Conservation (phyloP, 2,888 invertebrate species). For the Chironomus riparius region DNA sequence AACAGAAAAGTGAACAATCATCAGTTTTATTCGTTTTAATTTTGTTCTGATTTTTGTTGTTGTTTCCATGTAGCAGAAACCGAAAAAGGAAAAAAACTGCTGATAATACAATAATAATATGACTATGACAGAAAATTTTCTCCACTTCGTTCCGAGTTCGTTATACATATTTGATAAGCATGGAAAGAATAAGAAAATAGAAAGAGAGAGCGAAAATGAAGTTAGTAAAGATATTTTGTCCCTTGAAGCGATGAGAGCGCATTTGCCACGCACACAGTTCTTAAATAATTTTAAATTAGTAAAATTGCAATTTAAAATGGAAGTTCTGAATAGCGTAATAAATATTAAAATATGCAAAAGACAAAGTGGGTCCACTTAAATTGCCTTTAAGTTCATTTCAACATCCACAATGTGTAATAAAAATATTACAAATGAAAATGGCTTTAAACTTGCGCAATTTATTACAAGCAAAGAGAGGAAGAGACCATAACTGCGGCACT, state of each 20-base stretch:
- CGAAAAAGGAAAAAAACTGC: background rate
- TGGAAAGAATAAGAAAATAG: background rate
- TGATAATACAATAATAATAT: conserved; percentile 4
- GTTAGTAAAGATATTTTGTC: background rate
- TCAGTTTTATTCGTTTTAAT: conserved; percentile 14
- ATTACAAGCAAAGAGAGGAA: background rate
- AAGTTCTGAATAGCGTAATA: too few species aligned
- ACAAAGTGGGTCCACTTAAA: too few species aligned
- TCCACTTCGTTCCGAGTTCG: background rate
- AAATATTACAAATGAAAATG: background rate
- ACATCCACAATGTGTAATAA: background rate
- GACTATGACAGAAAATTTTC: background rate
- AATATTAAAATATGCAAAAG: too few species aligned
- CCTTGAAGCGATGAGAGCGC: too few species aligned
- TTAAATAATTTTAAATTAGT: too few species aligned
- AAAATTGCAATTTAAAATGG: too few species aligned
- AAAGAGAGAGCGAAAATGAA: background rate
- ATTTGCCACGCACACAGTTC: too few species aligned
- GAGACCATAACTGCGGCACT: too few species aligned
- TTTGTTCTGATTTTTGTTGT: conserved; percentile 14
- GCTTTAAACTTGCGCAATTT: background rate
- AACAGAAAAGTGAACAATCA: conserved; percentile 16
- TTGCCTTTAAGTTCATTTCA: too few species aligned
- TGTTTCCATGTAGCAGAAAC: background rate
- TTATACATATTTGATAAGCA: background rate